A percentile compares a stretch with the other conserved stretches of the same genome.
phyloP scores from a whole-genome alignment of 2,113 vertebrate genomes.

The Raja brachyura region DNA sequence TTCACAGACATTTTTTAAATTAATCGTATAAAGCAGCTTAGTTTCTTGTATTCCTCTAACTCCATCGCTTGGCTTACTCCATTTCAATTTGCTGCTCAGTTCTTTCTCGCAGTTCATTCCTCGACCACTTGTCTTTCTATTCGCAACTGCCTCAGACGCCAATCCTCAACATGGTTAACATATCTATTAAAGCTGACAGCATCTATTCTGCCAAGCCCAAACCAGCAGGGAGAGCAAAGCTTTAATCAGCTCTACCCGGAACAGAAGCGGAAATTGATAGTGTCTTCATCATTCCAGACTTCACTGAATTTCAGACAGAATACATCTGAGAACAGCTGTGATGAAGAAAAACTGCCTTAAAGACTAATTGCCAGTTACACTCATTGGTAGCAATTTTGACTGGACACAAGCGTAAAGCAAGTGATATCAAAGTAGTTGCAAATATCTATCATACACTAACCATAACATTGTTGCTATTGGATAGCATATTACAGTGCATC shows the following conservation, averaged over 20 bases:
- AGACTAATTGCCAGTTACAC: not conserved
- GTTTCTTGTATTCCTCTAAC: not conserved
- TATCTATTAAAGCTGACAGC: constrained; percentile 1
- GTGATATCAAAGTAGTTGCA: not conserved
- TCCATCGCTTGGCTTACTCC: not conserved
- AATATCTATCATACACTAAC: not conserved
- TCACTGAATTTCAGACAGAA: not conserved
- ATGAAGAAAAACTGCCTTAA: not conserved
- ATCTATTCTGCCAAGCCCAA: not conserved
- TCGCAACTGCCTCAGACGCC: not conserved
- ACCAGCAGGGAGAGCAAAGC: not conserved
- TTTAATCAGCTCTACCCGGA: not conserved
- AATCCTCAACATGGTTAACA: not conserved
- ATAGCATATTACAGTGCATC: not conserved
- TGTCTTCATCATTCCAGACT: not conserved
- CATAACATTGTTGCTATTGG: not conserved
- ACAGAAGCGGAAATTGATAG: not conserved
- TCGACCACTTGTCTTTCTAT: not conserved
- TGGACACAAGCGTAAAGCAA: not conserved
- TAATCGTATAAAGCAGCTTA: not conserved
- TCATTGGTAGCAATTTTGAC: not conserved
- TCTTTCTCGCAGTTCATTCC: not conserved
- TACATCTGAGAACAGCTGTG: not conserved
- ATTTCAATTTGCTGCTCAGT: not conserved
- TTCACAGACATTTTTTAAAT: no score